Evolutionary conservation across 2,888 invertebrate species (phyloP).

Genomic region (Drosophila stalkeri): DNA sequence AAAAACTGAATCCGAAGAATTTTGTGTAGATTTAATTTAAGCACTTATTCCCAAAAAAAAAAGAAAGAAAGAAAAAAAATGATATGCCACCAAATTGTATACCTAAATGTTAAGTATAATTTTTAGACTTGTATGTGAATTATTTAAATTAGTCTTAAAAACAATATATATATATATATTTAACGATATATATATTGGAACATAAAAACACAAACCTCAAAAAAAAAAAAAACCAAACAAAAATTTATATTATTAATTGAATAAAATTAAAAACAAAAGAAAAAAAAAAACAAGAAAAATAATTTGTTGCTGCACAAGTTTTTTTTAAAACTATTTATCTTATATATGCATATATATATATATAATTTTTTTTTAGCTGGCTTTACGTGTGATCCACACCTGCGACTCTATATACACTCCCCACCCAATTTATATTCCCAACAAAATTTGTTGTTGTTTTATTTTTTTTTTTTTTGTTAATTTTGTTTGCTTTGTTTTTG

Average conservation of each 20-base stretch:
- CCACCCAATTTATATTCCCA: conserved; percentile 20
- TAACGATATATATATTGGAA: conserved; percentile 35
- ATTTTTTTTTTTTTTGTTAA: conserved; percentile 15
- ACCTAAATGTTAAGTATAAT: conserved; percentile 50
- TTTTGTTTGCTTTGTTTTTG: conserved; percentile 29
- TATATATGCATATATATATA: background rate
- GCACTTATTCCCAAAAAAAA: conserved; percentile 67
- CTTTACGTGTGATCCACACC: conserved; percentile 29
- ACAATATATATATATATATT: conserved; percentile 9
- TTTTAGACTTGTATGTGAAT: conserved; percentile 52
- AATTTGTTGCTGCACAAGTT: conserved; percentile 44
- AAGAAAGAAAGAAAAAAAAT: conserved; percentile 43
- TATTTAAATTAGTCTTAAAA: conserved; percentile 45
- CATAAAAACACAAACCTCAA: conserved; percentile 13
- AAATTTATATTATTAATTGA: conserved; percentile 63
- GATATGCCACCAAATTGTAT: conserved; percentile 75
- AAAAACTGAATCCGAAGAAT: conserved; percentile 5
- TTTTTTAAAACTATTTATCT: conserved; percentile 41
- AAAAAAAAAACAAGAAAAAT: conserved; percentile 38
- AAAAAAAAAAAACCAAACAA: conserved; percentile 34
- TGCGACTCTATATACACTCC: background rate
- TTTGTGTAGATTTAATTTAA: conserved; percentile 43
- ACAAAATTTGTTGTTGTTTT: background rate
- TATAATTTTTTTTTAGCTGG: conserved; percentile 27
- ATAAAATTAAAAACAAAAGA: conserved; percentile 53